These are phyloP conservation scores for Tinamus major DNA, from an alignment of 2,797 vertebrate species.

Conservation along the genomic window DNA sequence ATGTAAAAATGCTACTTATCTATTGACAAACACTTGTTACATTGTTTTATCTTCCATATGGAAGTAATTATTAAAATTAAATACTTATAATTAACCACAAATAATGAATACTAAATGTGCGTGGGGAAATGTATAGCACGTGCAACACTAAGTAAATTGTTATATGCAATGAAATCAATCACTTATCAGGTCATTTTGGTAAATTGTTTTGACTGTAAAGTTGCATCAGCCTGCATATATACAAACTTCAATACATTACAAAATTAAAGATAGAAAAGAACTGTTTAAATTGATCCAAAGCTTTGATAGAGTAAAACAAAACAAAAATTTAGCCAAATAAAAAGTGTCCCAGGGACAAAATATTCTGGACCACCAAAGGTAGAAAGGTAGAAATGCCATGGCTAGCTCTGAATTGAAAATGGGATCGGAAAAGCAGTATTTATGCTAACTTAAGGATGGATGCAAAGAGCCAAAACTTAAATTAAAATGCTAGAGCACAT, in stretches of 20 bases:
- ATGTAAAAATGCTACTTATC: not conserved
- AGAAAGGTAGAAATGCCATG: accelerated
- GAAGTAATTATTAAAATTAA: not conserved
- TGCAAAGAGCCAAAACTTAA: not conserved
- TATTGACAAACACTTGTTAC: not conserved
- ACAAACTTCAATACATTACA: not conserved
- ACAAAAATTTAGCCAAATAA: not conserved
- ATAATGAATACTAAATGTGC: not conserved
- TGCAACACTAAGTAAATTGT: not conserved
- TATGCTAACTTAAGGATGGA: not conserved
- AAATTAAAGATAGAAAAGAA: not conserved
- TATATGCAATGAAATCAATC: not conserved
- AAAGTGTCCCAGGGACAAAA: not conserved
- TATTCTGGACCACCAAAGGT: not conserved
- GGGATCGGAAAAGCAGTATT: not conserved
- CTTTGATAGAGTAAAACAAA: not conserved
- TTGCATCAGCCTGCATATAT: not conserved
- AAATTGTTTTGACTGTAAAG: not conserved
- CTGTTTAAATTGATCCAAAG: not conserved
- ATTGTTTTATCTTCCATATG: not conserved
- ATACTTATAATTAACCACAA: not conserved
- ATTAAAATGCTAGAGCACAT: not conserved
- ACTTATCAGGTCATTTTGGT: not conserved
- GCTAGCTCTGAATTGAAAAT: not conserved
- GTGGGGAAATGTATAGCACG: not conserved